Evolutionary conservation across 2,113 vertebrate species (phyloP).

Genomic region (Hoplias malabaricus): DNA sequence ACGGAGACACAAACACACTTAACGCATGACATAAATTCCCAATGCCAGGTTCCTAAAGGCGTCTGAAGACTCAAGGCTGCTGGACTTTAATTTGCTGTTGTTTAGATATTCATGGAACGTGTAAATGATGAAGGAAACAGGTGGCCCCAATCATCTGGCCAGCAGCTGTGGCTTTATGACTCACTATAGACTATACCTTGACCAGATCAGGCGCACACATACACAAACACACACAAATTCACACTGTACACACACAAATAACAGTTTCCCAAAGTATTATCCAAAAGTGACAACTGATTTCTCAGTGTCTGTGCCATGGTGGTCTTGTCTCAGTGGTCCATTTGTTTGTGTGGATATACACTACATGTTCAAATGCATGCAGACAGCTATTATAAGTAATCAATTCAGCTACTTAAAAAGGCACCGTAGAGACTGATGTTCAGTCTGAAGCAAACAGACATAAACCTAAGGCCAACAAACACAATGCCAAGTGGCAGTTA

Average conservation of each 20-base stretch:
- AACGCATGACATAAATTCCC: slow-evolving; percentile 6
- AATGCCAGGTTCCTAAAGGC: slow-evolving; percentile 14
- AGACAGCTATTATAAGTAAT: too few relatives aligned
- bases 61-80: slow-evolving; percentile 43
- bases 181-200: slow-evolving; percentile 50
- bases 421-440: too few relatives aligned
- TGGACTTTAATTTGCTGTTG: slow-evolving; percentile 55
- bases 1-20: slow-evolving; percentile 31
- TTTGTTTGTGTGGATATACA: too few relatives aligned
- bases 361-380: too few relatives aligned
- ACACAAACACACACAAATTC: slow-evolving; percentile 24
- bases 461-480: too few relatives aligned
- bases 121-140: slow-evolving; percentile 59
- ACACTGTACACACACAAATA: background rate
- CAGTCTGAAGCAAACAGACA: too few relatives aligned
- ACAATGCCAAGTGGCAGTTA: too few relatives aligned
- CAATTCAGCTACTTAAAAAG: too few relatives aligned
- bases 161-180: slow-evolving; percentile 54
- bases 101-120: slow-evolving; percentile 53
- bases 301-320: too few relatives aligned
- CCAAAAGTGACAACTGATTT: slow-evolving; percentile 30
- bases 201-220: slow-evolving; percentile 43
- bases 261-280: background rate
- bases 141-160: slow-evolving; percentile 59
- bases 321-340: too few relatives aligned